A percentile compares a stretch with the other conserved stretches of the same genome.
Evolutionary conservation across 1,140 invertebrate genomes (phyloP).

Genomic region (Drosophila busckii): DNA sequence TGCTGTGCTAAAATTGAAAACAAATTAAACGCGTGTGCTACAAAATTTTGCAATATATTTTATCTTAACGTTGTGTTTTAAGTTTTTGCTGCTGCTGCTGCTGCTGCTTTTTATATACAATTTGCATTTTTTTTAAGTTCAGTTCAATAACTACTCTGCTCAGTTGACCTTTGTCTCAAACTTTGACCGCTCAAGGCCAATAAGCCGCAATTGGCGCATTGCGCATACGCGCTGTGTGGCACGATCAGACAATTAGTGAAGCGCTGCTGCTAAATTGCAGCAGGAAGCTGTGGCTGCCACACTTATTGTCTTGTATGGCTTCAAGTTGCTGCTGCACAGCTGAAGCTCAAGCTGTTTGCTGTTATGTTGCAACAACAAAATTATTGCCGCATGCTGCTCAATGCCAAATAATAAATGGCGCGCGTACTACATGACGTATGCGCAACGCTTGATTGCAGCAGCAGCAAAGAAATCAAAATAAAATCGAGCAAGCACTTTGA

Average conservation of each 20-base stretch:
- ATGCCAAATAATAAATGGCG: conserved; percentile 7
- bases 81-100: conserved; percentile 24
- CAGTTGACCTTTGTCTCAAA: too few species aligned
- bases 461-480: conserved; percentile 1
- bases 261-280: conserved; percentile 9
- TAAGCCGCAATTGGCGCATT: neutral
- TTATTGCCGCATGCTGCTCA: conserved; percentile 14
- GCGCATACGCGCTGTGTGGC: neutral
- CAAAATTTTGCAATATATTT: conserved; percentile 28
- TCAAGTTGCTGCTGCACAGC: too few species aligned
- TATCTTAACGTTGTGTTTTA: neutral
- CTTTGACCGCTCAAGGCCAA: too few species aligned
- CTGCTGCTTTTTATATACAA: too few species aligned
- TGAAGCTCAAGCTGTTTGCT: too few species aligned
- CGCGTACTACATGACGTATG: neutral
- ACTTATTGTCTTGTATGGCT: too few species aligned
- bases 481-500: conserved; percentile 3
- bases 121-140: too few species aligned
- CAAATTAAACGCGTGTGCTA: conserved; percentile 41
- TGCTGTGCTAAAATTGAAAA: conserved; percentile 8
- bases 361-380: too few species aligned
- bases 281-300: conserved; percentile 12
- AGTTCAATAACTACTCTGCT: too few species aligned
- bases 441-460: neutral
- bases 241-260: conserved; percentile 18